These are phyloP conservation scores for Knipowitschia caucasica DNA, from an alignment of 2,797 vertebrate genomes.

Conservation along the genomic window DNA sequence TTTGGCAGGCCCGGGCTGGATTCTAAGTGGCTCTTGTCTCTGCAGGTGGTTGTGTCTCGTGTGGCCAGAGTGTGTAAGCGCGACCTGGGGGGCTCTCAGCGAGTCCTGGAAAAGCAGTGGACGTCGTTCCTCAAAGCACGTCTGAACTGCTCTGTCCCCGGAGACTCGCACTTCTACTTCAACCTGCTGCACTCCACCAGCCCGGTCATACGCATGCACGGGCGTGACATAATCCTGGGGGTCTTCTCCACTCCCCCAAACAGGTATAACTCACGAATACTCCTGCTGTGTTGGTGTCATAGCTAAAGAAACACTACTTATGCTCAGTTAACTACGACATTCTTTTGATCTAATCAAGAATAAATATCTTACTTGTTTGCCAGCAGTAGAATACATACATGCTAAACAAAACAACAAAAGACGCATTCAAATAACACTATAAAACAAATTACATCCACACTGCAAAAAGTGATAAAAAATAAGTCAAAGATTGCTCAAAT, in stretches of 20 bases:
- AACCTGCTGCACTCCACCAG: constrained; percentile 94
- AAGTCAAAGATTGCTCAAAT: no score
- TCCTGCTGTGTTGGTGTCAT: not conserved
- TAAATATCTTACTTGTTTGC: no score
- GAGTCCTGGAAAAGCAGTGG: constrained; percentile 96
- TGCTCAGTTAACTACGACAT: no score
- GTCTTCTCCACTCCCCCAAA: constrained; percentile 93
- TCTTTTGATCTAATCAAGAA: no score
- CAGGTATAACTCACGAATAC: constrained; percentile 74
- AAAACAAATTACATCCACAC: no score
- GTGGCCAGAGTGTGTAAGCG: constrained; percentile 92
- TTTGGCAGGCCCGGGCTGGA: not conserved
- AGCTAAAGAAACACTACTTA: not conserved
- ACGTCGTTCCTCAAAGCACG: constrained; percentile 94
- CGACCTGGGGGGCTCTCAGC: constrained; percentile 89
- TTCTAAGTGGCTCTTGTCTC: not conserved
- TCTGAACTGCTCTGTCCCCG: constrained; percentile 93
- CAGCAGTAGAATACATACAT: no score
- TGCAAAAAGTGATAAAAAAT: no score
- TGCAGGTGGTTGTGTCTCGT: constrained; percentile 88
- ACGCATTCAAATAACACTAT: no score
- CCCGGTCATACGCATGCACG: constrained; percentile 84
- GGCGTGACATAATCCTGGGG: constrained; percentile 85
- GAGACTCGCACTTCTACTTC: constrained; percentile 95
- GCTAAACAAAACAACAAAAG: no score